A percentile compares a stretch with the other conserved stretches of the same genome.
These are phyloP conservation scores for Matsumurasca onukii DNA, from an alignment of 1,140 invertebrate species.

Conservation along the genomic window DNA sequence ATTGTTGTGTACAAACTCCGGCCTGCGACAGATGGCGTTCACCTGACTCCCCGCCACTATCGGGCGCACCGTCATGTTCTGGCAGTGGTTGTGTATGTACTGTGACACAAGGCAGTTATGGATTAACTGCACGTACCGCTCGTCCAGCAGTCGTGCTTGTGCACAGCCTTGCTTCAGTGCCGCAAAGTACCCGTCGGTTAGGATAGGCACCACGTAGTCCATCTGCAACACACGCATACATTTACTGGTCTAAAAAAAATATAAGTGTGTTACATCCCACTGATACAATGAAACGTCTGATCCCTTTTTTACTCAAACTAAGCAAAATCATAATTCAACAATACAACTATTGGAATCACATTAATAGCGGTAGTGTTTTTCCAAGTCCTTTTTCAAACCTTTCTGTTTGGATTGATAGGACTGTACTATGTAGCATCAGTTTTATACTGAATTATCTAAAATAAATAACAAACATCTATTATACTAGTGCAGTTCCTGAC, in stretches of 20 bases:
- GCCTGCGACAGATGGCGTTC: neutral
- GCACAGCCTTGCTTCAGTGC: neutral
- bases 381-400: neutral
- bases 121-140: constrained; percentile 26
- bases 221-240: constrained; percentile 24
- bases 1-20: neutral
- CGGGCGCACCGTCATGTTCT: constrained; percentile 19
- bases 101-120: constrained; percentile 22
- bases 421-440: too few relatives aligned
- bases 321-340: too few relatives aligned
- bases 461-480: neutral
- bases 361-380: too few relatives aligned
- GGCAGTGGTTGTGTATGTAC: constrained; percentile 25
- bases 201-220: constrained; percentile 29
- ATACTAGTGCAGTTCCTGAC: too few relatives aligned
- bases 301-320: too few relatives aligned
- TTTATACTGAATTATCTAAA: neutral
- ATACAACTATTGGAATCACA: too few relatives aligned
- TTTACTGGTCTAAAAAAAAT: neutral
- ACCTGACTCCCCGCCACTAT: constrained; percentile 9
- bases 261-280: too few relatives aligned
- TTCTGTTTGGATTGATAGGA: neutral
- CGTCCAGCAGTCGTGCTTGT: constrained; percentile 5
- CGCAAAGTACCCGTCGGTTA: constrained; percentile 28
- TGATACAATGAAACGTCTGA: too few relatives aligned